phyloP scores from a whole-genome alignment of 2,113 vertebrate genomes.

The Formicarius rufipectus region DNA sequence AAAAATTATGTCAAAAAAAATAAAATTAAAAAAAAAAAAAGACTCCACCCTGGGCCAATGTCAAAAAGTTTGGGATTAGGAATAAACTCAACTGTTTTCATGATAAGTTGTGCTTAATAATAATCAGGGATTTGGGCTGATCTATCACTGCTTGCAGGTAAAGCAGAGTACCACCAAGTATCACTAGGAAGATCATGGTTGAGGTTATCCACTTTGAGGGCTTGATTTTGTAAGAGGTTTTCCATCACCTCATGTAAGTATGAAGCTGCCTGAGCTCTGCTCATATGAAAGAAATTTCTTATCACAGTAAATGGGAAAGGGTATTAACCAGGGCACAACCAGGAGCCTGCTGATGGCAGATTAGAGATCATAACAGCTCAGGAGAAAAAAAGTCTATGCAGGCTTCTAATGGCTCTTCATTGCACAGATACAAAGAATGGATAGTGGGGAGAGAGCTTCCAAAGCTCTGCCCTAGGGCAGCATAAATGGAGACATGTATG shows the following conservation, averaged over 20 bases:
- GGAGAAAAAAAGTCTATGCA: background rate
- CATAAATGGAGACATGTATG: background rate
- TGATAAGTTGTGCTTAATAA: background rate
- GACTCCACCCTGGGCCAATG: fast-evolving
- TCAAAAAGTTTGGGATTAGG: background rate
- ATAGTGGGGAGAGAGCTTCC: background rate
- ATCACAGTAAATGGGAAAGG: background rate
- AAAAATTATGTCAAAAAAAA: background rate
- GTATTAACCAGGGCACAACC: constrained; percentile 13
- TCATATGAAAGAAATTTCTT: constrained; percentile 1
- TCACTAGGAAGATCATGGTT: background rate
- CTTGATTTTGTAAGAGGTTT: constrained; percentile 52
- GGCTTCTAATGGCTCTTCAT: background rate
- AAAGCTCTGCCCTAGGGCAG: background rate
- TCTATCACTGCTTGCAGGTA: background rate
- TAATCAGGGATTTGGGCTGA: background rate
- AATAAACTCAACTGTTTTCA: background rate
- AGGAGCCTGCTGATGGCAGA: background rate
- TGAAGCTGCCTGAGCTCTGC: background rate
- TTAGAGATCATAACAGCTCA: background rate
- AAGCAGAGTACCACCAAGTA: background rate
- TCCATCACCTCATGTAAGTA: background rate
- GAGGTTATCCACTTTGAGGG: background rate
- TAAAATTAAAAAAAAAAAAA: background rate
- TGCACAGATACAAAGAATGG: background rate